These are phyloP conservation scores for Macrosiphum euphorbiae DNA, from an alignment of 2,888 invertebrate genomes.

Conservation along the genomic window DNA sequence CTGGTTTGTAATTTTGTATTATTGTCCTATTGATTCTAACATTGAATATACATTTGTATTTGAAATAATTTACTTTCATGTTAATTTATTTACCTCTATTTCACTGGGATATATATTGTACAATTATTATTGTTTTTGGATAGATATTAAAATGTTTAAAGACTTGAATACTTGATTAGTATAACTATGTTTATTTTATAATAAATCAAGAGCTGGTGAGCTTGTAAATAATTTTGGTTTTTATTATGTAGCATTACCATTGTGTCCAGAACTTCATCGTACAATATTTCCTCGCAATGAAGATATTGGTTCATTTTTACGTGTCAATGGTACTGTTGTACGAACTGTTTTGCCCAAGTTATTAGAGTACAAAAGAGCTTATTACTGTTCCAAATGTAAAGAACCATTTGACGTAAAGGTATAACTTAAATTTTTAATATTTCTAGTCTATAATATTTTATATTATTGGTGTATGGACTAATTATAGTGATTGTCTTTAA, in stretches of 20 bases:
- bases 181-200: not conserved
- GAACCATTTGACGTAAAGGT: conserved; percentile 77
- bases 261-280: conserved; percentile 78
- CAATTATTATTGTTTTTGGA: not conserved
- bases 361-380: conserved; percentile 81
- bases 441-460: not conserved
- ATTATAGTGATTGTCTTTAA: not conserved
- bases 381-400: conserved; percentile 84
- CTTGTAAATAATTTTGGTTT: not conserved
- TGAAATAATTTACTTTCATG: not conserved
- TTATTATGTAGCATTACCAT: conserved; percentile 74
- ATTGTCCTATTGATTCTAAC: not conserved
- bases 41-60: not conserved
- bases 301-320: conserved; percentile 80
- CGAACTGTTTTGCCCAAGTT: conserved; percentile 82
- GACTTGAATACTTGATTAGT: not conserved
- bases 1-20: conserved; percentile 68
- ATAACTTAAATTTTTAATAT: conserved; percentile 65
- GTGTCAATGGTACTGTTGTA: conserved; percentile 85
- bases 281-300: conserved; percentile 79
- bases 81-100: not conserved
- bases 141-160: not conserved
- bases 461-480: not conserved
- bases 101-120: not conserved
- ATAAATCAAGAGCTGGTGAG: not conserved